phyloP scores from a whole-genome alignment of 2,888 invertebrate species.

The Trachelus tabidus region DNA sequence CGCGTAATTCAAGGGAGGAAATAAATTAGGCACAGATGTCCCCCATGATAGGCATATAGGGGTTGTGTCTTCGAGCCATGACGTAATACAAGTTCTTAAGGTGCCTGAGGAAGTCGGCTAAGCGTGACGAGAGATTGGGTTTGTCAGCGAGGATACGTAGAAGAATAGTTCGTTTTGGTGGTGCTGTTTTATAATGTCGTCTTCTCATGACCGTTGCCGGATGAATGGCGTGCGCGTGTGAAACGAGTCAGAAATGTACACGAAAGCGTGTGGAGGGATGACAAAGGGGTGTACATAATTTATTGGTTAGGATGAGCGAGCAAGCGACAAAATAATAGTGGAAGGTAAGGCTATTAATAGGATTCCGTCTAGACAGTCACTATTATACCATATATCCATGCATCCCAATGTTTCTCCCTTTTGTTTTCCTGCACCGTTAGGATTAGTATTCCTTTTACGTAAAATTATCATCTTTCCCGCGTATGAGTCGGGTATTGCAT shows the following conservation, averaged over 20 bases:
- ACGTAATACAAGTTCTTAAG: not conserved
- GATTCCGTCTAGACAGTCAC: constrained; percentile 24
- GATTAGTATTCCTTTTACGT: constrained; percentile 15
- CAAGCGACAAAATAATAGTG: constrained; percentile 25
- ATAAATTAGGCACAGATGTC: not conserved
- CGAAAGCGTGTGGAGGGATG: constrained; percentile 17
- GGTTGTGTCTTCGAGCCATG: not conserved
- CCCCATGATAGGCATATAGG: not conserved
- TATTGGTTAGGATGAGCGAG: constrained; percentile 25
- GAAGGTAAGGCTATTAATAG: constrained; percentile 24
- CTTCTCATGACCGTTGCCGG: constrained; percentile 11
- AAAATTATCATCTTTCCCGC: not conserved
- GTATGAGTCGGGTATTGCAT: not conserved
- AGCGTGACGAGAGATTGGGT: not conserved
- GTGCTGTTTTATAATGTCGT: constrained; percentile 32
- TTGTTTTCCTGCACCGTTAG: constrained; percentile 1
- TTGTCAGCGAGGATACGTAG: constrained; percentile 10
- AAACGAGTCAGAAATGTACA: constrained; percentile 14
- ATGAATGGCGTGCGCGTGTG: constrained; percentile 31
- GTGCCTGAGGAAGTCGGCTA: not conserved
- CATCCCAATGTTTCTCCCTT: not conserved
- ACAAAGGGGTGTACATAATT: constrained; percentile 30
- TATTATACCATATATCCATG: constrained; percentile 19
- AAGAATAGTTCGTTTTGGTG: constrained; percentile 33
- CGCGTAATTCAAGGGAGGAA: not conserved